These are phyloP conservation scores for Bergia puertoricense DNA, from an alignment of 92 coral and sea anemone species.

Conservation along the genomic window DNA sequence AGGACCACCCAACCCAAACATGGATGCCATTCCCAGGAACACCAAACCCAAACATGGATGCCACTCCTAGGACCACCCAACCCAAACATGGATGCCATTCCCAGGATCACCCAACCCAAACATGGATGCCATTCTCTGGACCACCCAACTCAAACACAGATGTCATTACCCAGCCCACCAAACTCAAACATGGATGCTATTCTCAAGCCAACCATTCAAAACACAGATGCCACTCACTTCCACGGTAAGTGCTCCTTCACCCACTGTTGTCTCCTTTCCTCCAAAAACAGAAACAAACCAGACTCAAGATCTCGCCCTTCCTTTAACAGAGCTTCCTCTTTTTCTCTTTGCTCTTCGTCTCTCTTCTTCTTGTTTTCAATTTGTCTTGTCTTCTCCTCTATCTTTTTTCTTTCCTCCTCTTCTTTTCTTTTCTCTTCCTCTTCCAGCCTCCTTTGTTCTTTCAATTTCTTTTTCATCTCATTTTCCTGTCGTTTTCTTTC, in stretches of 20 bases:
- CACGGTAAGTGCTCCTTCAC: conserved; percentile 73
- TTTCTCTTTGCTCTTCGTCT: conserved; percentile 33
- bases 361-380: conserved; percentile 24
- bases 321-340: conserved; percentile 37
- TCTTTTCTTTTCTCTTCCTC: conserved; percentile 50
- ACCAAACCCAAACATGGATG: background rate
- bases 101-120: too few relatives aligned
- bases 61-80: background rate
- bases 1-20: background rate
- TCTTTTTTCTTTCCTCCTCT: conserved; percentile 45
- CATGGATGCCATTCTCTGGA: background rate
- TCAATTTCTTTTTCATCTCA: conserved; percentile 33
- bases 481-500: conserved; percentile 4
- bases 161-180: background rate
- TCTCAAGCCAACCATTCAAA: background rate
- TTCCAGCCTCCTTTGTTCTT: conserved; percentile 49
- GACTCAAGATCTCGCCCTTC: conserved; percentile 26
- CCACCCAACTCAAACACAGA: background rate
- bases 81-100: background rate
- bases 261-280: conserved; percentile 75
- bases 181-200: background rate
- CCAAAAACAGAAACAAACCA: conserved; percentile 52
- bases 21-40: background rate
- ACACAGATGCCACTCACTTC: conserved; percentile 59
- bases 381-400: conserved; percentile 42